Base-by-base conservation (phyloP, 2,888 invertebrate genomes). In the Zelleria hepariella region DNA sequence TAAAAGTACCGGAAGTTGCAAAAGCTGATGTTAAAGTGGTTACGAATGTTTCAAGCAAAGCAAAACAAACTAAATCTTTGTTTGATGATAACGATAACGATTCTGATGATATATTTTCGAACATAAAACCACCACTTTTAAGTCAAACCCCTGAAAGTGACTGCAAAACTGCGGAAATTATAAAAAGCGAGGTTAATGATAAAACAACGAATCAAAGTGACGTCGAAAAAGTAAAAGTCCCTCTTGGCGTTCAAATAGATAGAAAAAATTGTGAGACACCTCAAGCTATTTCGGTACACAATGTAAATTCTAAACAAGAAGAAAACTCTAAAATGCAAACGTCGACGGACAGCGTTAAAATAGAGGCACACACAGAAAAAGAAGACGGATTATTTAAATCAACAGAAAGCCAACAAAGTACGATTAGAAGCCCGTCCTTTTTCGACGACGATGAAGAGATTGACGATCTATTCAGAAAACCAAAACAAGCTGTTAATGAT, bases 21-120 rank as follows among this genome's bases (percentile, higher is more conserved):
- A 49, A 49, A 20, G 18, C 6, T 20, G 49, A 49, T 2, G 49
- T 49, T 2, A 49, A 49, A n/a, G 10, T 49, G 5, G 21, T 20
- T 20, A 8, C 21, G 0, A 7, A 49, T 20, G 18, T 49, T 25
- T 25, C 53, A 53, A 23, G 23, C 2, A 54, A 26, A 54, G 18
- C 25, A 26, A n/a, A 55, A 42, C 6, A 55, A 20, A 5, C 21
- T 21, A 32, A 21, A 32, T 5, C 20, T 55, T 2, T 27, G 8
- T 55, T 20, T 55, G 55, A 55, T 32, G 21, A 55, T 52, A 57
- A 57, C 23, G 52, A 32, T 20, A 60, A 58, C 26, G 18, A 24
- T 24, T 8, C 8, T 32, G 20, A 55, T 5, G 20, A 32, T 32
- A 58, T 58, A 48, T 60, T 58, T 47, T 47, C 55, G 20, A 48